Evolutionary conservation across 2,797 vertebrate species (phyloP), one percentile per base, ranked within the genome.

Genomic region (Peromyscus melanophrys): DNA sequence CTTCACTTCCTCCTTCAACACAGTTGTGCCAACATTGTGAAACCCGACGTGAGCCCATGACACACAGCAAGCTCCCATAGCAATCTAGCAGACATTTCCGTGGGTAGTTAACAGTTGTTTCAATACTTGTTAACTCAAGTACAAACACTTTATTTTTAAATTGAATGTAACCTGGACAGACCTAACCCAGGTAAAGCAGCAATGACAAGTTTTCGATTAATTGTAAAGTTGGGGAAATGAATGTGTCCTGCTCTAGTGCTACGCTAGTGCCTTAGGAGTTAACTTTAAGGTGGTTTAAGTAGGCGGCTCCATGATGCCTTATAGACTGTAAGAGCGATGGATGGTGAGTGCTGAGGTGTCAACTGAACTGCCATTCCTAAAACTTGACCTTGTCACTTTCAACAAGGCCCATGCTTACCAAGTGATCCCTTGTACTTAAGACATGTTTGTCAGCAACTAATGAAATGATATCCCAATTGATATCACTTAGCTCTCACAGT

Each of bases 331-430:
- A 96, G 67, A 61, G 71, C 73, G 75, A 13, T 12, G 67, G 63
- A 73, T 89, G 69, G 29, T 90, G 93, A 97, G 61, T 57, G 65
- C 65, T 0, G 0, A 89, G 25, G 52, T 89, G 92, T 96, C 93
- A 65, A 92, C 4, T 95, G 86, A 96, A 85, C 78, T 87, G 77
- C 27, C 85, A 94, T 90, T 97, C 93, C 95, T 95, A 76, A 91
- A 96, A 96, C 90, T 81, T 96, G 82, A 97, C 63, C 77, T 95
- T 92, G 88, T 91, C 85, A 31, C 88, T 92, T 95, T 89, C 77
- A 92, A 76, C 69, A 95, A 91, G 86, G 75, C 82, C 52, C 63
- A 43, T 87, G 78, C 92, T 97, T 95, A 87, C 90, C 67, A 78
- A 95, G 46, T 85, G 93, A 97, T 95, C 40, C 69, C 65, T 91